Evolutionary conservation across 2,797 vertebrate species (phyloP).

Genomic region (Australoheros facetus): DNA sequence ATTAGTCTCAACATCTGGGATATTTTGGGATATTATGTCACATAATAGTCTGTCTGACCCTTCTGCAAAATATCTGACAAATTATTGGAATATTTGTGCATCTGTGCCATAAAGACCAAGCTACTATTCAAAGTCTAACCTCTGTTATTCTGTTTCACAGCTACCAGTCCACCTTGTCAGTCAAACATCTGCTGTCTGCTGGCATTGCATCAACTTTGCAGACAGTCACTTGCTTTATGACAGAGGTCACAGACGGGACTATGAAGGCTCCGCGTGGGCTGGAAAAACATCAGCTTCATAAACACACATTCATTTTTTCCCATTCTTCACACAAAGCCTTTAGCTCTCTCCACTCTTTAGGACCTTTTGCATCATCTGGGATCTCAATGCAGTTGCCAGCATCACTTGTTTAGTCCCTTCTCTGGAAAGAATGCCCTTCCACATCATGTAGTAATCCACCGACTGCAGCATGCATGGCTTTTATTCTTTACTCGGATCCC

Average conservation of each 20-base stretch:
- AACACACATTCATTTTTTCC: constrained; percentile 45
- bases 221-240: constrained; percentile 23
- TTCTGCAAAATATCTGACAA: background rate
- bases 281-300: constrained; percentile 66
- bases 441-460: constrained; percentile 30
- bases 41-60: background rate
- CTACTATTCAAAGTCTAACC: background rate
- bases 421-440: constrained; percentile 58
- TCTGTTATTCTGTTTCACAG: constrained; percentile 35
- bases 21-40: background rate
- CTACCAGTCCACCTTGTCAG: constrained; percentile 48
- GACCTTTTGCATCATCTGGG: constrained; percentile 46
- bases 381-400: constrained; percentile 37
- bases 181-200: constrained; percentile 44
- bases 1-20: background rate
- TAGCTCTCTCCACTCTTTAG: constrained; percentile 28
- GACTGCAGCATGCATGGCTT: constrained; percentile 30
- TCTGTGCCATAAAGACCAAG: background rate
- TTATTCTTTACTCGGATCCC: constrained; percentile 50
- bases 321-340: constrained; percentile 27
- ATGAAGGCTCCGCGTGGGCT: constrained; percentile 63
- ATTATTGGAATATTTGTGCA: background rate
- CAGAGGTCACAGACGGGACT: constrained; percentile 54
- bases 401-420: constrained; percentile 36
- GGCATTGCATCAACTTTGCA: constrained; percentile 29